A percentile compares a stretch with the other conserved stretches of the same genome.
These are phyloP conservation scores for Microtus ochrogaster DNA, from an alignment of 2,113 vertebrate genomes.

Conservation along the genomic window DNA sequence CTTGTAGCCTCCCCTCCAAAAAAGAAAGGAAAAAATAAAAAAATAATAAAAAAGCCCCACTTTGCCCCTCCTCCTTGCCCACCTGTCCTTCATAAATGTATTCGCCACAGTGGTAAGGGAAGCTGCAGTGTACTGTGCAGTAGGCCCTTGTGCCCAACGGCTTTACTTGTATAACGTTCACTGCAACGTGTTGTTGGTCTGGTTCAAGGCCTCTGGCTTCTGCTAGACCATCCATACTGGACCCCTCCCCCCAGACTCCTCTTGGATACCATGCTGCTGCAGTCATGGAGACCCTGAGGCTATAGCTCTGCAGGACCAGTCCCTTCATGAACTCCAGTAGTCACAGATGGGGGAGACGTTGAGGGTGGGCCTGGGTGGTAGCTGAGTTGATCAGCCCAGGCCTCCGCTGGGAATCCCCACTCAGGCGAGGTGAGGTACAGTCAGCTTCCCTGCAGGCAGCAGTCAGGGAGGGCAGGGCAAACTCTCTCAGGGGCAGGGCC, in stretches of 20 bases:
- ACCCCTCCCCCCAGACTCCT: neutral
- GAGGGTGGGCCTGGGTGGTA: neutral
- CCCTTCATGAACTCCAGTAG: neutral
- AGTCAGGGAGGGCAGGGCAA: neutral
- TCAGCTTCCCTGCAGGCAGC: no score
- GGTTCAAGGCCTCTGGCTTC: neutral
- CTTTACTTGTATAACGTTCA: neutral
- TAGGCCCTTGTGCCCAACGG: neutral
- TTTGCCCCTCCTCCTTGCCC: neutral
- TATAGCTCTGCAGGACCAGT: neutral
- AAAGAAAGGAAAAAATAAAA: neutral
- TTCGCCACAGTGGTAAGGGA: neutral
- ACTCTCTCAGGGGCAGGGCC: neutral
- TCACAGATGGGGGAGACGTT: neutral
- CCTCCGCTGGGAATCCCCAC: neutral
- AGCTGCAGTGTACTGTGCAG: neutral
- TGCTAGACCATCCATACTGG: neutral
- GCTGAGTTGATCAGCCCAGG: neutral
- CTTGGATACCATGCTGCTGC: neutral
- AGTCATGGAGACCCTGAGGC: neutral
- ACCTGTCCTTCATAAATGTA: neutral
- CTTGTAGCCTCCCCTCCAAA: neutral
- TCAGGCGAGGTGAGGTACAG: no score
- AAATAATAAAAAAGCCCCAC: neutral
- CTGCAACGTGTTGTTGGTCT: neutral